These are phyloP conservation scores for Cetonia aurata DNA, from an alignment of 2,888 invertebrate species.

Conservation along the genomic window DNA sequence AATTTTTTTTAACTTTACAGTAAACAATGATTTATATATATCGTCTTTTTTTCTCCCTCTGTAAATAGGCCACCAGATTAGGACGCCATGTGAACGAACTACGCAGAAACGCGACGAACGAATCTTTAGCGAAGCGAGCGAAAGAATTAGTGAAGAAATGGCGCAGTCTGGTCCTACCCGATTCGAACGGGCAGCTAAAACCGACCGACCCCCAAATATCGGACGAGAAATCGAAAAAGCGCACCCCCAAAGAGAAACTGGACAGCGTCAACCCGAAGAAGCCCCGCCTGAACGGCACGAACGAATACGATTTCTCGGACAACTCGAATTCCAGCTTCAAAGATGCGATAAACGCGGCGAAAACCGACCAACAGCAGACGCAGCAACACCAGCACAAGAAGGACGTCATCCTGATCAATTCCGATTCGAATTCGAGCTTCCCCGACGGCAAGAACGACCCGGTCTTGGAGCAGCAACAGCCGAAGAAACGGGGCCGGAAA, in stretches of 20 bases:
- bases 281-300: slow-evolving; percentile 67
- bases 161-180: slow-evolving; percentile 87
- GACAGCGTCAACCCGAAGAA: slow-evolving; percentile 62
- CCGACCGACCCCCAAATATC: slow-evolving; percentile 43
- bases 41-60: slow-evolving; percentile 30
- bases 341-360: slow-evolving; percentile 54
- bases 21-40: too few relatives aligned
- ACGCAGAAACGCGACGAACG: slow-evolving; percentile 86
- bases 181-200: slow-evolving; percentile 63
- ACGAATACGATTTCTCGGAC: slow-evolving; percentile 64
- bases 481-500: slow-evolving; percentile 72
- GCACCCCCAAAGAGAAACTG: slow-evolving; percentile 48
- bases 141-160: slow-evolving; percentile 93
- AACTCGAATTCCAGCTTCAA: slow-evolving; percentile 67
- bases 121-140: slow-evolving; percentile 87
- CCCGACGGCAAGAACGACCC: slow-evolving; percentile 66
- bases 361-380: slow-evolving; percentile 24
- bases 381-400: slow-evolving; percentile 38
- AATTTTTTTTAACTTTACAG: too few relatives aligned
- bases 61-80: slow-evolving; percentile 89
- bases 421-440: slow-evolving; percentile 69
- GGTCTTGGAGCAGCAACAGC: slow-evolving; percentile 62
- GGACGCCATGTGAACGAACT: slow-evolving; percentile 95
- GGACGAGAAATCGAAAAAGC: slow-evolving; percentile 49
- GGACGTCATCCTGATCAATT: slow-evolving; percentile 62